Conservation (phyloP, 2,888 invertebrate species). For the Malacosoma neustria region DNA sequence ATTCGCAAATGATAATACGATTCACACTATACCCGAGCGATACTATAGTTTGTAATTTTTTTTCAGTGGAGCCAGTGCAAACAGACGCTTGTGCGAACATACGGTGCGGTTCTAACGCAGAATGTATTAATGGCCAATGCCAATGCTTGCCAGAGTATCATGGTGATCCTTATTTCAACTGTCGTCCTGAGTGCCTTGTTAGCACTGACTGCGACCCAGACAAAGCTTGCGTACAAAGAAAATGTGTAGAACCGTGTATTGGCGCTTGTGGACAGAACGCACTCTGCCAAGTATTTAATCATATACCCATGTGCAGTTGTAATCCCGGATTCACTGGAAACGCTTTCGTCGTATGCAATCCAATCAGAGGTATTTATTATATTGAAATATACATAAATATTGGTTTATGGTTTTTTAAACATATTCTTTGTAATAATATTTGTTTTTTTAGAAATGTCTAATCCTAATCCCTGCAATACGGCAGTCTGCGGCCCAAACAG, state of each 20-base stretch:
- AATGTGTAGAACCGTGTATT: constrained; percentile 84
- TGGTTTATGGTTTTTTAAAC: too few species aligned
- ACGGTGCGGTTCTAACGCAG: constrained; percentile 79
- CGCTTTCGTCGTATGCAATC: constrained; percentile 58
- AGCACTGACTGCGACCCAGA: constrained; percentile 82
- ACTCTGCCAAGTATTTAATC: constrained; percentile 76
- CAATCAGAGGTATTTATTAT: constrained; percentile 75
- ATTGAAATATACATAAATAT: too few species aligned
- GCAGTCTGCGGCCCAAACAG: constrained; percentile 85
- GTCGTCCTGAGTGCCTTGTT: constrained; percentile 85
- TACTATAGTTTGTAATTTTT: too few species aligned
- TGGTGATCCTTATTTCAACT: constrained; percentile 83
- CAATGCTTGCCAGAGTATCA: constrained; percentile 82
- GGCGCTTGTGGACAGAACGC: constrained; percentile 81
- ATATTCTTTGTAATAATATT: constrained; percentile 6
- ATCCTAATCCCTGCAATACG: constrained; percentile 77
- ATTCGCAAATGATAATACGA: too few species aligned
- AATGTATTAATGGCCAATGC: constrained; percentile 80
- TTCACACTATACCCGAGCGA: too few species aligned
- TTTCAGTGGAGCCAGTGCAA: constrained; percentile 46
- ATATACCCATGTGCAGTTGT: constrained; percentile 81
- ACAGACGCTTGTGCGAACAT: constrained; percentile 81
- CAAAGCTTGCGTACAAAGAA: constrained; percentile 82
- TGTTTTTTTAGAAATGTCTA: constrained; percentile 29
- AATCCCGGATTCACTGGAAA: constrained; percentile 78